These are phyloP conservation scores for Misgurnus anguillicaudatus DNA, from an alignment of 2,113 vertebrate species.

Conservation along the genomic window DNA sequence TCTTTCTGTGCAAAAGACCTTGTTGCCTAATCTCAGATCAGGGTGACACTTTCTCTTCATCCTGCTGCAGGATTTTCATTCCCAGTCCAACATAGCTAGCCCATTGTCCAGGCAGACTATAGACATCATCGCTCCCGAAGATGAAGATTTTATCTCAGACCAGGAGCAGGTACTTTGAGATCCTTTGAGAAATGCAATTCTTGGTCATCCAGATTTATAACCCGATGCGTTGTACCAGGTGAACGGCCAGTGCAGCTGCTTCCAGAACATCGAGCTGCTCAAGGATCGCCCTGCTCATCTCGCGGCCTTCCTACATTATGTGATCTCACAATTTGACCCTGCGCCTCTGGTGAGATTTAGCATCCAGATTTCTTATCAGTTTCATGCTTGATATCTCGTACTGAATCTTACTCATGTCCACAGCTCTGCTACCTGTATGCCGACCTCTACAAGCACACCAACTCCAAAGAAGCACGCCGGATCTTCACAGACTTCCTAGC, in stretches of 20 bases:
- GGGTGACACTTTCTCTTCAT: background rate
- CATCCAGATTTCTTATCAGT: too few species aligned
- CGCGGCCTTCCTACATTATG: constrained; percentile 92
- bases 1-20: background rate
- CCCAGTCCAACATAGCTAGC: constrained; percentile 77
- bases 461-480: constrained; percentile 91
- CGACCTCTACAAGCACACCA: constrained; percentile 92
- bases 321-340: constrained; percentile 96
- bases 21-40: background rate
- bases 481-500: constrained; percentile 90
- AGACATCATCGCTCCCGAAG: constrained; percentile 93
- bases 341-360: constrained; percentile 82
- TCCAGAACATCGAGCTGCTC: constrained; percentile 88
- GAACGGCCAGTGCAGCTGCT: constrained; percentile 88
- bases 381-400: background rate
- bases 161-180: constrained; percentile 84
- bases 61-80: constrained; percentile 77
- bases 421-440: constrained; percentile 94
- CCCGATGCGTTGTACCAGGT: constrained; percentile 69
- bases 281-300: constrained; percentile 92
- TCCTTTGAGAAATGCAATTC: background rate
- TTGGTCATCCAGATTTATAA: background rate
- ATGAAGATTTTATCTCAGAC: constrained; percentile 93
- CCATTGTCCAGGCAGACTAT: constrained; percentile 75
- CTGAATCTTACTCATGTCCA: background rate